Evolutionary conservation across 1,140 invertebrate genomes (phyloP).

Genomic region (Calosoma granatense): DNA sequence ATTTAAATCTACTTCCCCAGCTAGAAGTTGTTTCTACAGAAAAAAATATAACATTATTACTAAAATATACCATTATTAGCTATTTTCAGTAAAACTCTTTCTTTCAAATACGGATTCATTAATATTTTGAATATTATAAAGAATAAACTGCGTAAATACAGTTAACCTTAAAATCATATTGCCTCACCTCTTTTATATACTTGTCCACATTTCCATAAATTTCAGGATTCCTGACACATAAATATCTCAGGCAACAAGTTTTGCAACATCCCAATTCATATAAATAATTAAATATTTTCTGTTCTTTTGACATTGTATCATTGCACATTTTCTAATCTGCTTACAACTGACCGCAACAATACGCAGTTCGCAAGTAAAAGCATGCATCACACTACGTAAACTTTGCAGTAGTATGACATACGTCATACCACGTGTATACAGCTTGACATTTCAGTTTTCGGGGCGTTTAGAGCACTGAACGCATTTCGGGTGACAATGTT

Average conservation of each 20-base stretch:
- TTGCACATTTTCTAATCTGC: no score
- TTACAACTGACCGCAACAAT: no score
- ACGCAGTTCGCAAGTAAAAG: no score
- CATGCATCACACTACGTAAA: no score
- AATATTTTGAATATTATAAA: no score
- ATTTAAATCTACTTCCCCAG: slow-evolving; percentile 14
- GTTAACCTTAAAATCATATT: neutral
- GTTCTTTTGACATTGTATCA: slow-evolving; percentile 14
- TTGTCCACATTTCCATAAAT: slow-evolving; percentile 35
- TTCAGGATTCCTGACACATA: slow-evolving; percentile 33
- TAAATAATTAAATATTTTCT: slow-evolving; percentile 34
- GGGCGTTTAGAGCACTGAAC: no score
- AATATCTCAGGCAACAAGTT: slow-evolving; percentile 43
- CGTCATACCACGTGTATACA: no score
- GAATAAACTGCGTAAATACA: slow-evolving; percentile 5
- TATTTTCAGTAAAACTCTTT: slow-evolving; percentile 10
- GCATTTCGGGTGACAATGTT: no score
- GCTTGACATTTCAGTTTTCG: no score
- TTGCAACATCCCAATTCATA: slow-evolving; percentile 38
- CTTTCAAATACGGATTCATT: slow-evolving; percentile 17
- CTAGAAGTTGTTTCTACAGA: slow-evolving; percentile 27
- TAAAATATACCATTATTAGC: slow-evolving; percentile 9
- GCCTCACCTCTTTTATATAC: slow-evolving; percentile 31
- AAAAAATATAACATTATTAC: no score
- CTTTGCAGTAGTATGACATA: no score